Percentiles rank a stretch among this genome's conserved stretches.
Evolutionary conservation across 2,888 invertebrate species (phyloP).

Genomic region (Parnassius orleans): DNA sequence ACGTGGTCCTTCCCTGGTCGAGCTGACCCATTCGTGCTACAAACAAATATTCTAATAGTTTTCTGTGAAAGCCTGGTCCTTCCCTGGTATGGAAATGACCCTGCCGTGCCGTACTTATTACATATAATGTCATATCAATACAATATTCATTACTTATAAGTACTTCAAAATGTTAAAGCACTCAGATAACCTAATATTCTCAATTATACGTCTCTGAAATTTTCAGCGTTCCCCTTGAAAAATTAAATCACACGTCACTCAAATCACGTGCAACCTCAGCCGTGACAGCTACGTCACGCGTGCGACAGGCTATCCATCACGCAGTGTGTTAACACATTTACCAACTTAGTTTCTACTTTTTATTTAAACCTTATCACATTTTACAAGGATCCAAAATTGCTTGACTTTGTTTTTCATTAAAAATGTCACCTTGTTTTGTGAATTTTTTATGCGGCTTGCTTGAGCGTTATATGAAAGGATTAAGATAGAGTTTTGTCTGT

Average conservation of each 20-base stretch:
- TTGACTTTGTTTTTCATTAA: background rate
- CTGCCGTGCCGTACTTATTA: no score
- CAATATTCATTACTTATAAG: background rate
- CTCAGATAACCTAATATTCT: background rate
- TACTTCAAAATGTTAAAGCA: background rate
- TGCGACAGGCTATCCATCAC: constrained; percentile 70
- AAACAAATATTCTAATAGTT: no score
- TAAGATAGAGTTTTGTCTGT: constrained; percentile 35
- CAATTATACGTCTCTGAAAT: constrained; percentile 5
- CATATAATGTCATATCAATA: no score
- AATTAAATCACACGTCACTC: constrained; percentile 59
- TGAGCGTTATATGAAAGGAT: constrained; percentile 23
- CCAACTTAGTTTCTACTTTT: constrained; percentile 28
- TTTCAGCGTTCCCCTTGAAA: constrained; percentile 39
- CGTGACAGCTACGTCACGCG: constrained; percentile 70
- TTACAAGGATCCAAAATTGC: background rate
- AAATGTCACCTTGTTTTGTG: background rate
- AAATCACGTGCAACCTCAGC: constrained; percentile 59
- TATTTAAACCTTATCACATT: background rate
- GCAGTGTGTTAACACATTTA: constrained; percentile 56
- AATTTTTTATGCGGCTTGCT: constrained; percentile 8
- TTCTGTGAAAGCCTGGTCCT: no score
- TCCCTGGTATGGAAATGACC: no score
- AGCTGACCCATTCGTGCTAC: no score
- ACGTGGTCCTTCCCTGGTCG: no score